Conservation (phyloP, 2,888 invertebrate species). For the Nebria brevicollis region DNA sequence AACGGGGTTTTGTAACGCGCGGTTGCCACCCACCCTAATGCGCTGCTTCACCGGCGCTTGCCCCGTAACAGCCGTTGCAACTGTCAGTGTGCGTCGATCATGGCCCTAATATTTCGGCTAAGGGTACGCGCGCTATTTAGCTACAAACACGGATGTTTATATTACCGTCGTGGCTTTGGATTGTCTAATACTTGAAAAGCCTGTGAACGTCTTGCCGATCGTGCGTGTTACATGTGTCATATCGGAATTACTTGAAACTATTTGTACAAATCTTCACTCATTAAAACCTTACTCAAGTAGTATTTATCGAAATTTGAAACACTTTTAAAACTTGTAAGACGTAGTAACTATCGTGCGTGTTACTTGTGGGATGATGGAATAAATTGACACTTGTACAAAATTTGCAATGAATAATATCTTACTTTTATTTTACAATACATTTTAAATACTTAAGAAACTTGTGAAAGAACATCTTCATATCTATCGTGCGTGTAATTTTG, state of each 20-base stretch:
- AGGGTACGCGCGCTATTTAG: slow-evolving; percentile 7
- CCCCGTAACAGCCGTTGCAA: neutral
- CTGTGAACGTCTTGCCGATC: neutral
- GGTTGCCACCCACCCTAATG: neutral
- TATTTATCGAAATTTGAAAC: neutral
- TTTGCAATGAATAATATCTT: neutral
- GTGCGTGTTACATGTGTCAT: neutral
- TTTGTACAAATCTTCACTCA: neutral
- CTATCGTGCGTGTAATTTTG: neutral
- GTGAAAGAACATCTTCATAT: neutral
- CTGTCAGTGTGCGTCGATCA: slow-evolving; percentile 13
- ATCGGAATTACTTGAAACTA: neutral
- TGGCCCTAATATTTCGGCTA: slow-evolving; percentile 4
- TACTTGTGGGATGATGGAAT: neutral
- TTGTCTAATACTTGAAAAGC: slow-evolving; percentile 11
- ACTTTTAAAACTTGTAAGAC: neutral
- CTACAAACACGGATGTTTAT: slow-evolving; percentile 9
- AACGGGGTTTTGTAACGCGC: neutral
- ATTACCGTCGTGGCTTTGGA: slow-evolving; percentile 2
- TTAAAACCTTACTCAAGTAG: neutral
- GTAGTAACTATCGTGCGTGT: neutral
- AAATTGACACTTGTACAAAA: neutral
- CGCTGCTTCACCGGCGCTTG: neutral
- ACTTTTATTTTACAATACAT: neutral
- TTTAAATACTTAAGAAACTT: neutral